Conservation (phyloP, 2,113 vertebrate species). For the Marcusenius ussheri region DNA sequence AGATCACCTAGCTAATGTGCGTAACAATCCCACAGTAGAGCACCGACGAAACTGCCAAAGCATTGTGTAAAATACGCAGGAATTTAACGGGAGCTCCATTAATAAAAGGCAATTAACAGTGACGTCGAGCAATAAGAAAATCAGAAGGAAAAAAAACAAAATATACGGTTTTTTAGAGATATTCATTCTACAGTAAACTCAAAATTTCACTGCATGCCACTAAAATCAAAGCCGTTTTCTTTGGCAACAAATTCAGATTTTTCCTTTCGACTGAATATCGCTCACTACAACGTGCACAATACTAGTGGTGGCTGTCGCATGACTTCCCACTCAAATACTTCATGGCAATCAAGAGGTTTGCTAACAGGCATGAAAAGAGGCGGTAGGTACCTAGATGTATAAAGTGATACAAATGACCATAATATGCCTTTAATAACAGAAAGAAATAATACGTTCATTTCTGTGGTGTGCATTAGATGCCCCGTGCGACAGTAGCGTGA, state of each 20-base stretch:
- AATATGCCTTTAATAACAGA: neutral
- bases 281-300: neutral
- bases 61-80: neutral
- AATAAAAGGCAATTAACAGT: neutral
- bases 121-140: neutral
- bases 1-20: neutral
- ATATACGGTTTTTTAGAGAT: neutral
- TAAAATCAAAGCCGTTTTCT: neutral
- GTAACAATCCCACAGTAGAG: neutral
- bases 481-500: neutral
- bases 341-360: neutral
- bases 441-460: slow-evolving; percentile 2
- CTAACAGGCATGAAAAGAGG: neutral
- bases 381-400: neutral
- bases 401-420: neutral
- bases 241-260: neutral
- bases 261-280: neutral
- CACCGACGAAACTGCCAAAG: neutral
- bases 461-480: neutral
- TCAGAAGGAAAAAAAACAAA: neutral
- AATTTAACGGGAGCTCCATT: neutral
- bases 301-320: neutral
- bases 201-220: neutral
- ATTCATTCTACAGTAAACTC: neutral
- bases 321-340: neutral